Evolutionary conservation across 2,113 vertebrate genomes (phyloP), one percentile per base, ranked within the genome.

Genomic region (Isichthys henryi): DNA sequence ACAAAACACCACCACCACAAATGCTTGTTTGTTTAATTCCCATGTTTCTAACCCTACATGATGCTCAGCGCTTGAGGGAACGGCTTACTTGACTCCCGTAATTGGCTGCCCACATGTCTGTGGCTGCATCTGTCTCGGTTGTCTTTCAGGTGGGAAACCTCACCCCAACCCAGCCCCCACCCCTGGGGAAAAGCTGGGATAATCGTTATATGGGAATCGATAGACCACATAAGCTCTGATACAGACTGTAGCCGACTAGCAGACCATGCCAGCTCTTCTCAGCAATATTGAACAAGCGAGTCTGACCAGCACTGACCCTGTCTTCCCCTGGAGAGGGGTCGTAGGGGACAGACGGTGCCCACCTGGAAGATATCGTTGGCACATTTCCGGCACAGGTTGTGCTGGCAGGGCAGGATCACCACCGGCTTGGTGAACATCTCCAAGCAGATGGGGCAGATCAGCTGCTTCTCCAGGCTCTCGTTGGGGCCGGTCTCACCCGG

Each of bases 401-500:
- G 96, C 90, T 97, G 96, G 90, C 96, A 96, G 84, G 96, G 96
- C 92, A 97, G 94, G 91, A 97, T 97, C 91, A 97, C 95, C 90
- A 97, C 96, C 0, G 96, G 96, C 31, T 97, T 97, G 93, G 95
- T 95, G 93, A 96, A 97, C 93, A 96, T 95, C 93, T 97, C 96
- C 93, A 97, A 92, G 89, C 96, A 97, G 49, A 97, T 96, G 35
- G 96, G 96, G 87, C 96, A 97, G 91, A 96, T 94, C 52, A 97
- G 95, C 94, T 96, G 96, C 93, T 97, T 97, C 94, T 97, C 97
- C 93, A 98, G 95, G 94, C 93, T 96, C 93, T 97, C 96, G 96
- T 96, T 96, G 88, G 94, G 94, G 90, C 96, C 94, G 8, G 95
- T 94, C 92, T 96, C 96, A 92, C 95, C 96, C 49, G 96, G 94